phyloP scores from a whole-genome alignment of 2,888 invertebrate species.

The Teleiodes luculella region DNA sequence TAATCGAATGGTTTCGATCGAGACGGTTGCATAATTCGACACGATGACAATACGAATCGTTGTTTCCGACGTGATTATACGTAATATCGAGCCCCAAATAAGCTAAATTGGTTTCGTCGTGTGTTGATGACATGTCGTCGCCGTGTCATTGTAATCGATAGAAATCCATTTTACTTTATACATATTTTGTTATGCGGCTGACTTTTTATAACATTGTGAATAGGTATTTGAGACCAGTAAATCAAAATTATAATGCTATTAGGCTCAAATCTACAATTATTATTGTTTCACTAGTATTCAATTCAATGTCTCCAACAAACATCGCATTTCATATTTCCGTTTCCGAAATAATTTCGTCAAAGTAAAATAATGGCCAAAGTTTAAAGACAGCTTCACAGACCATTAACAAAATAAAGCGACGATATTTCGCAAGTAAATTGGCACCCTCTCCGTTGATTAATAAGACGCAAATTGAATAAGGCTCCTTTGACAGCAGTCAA shows the following conservation, averaged over 20 bases:
- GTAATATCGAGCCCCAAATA: slow-evolving; percentile 57
- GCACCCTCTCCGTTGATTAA: slow-evolving; percentile 60
- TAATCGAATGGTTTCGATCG: slow-evolving; percentile 70
- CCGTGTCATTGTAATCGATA: slow-evolving; percentile 53
- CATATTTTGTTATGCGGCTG: no score
- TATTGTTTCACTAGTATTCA: no score
- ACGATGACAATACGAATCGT: slow-evolving; percentile 73
- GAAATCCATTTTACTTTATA: slow-evolving; percentile 35
- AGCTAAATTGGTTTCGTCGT: slow-evolving; percentile 52
- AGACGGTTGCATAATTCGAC: slow-evolving; percentile 71
- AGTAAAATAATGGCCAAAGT: slow-evolving; percentile 5
- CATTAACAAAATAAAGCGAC: slow-evolving; percentile 46
- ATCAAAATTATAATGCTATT: no score
- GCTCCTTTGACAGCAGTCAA: slow-evolving; percentile 74
- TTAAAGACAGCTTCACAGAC: slow-evolving; percentile 31
- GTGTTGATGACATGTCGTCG: slow-evolving; percentile 63
- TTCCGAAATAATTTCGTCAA: not conserved
- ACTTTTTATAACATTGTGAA: no score
- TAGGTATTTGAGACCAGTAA: no score
- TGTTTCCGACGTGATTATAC: slow-evolving; percentile 59
- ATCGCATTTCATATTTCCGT: no score
- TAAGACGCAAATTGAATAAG: slow-evolving; percentile 71
- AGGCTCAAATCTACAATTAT: no score
- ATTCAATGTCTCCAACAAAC: no score
- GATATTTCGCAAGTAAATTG: slow-evolving; percentile 34